These are phyloP conservation scores for Streptopelia turtur DNA, from an alignment of 2,797 vertebrate species.

Conservation along the genomic window DNA sequence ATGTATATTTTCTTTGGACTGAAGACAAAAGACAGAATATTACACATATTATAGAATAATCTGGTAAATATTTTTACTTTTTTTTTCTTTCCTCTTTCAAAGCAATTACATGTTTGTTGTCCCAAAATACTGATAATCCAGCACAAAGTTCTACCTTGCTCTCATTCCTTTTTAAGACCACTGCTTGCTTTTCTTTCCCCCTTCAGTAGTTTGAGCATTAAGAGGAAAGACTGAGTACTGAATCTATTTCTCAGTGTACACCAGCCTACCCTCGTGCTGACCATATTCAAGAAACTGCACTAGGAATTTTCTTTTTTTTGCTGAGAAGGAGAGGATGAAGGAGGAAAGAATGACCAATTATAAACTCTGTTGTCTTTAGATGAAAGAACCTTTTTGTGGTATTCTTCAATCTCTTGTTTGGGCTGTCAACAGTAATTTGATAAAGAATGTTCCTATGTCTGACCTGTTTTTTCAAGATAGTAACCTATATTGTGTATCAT, in stretches of 20 bases:
- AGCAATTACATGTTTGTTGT: background rate
- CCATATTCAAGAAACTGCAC: constrained; percentile 73
- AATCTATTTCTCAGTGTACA: background rate
- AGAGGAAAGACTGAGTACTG: background rate
- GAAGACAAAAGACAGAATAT: background rate
- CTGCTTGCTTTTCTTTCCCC: background rate
- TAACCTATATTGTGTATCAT: constrained; percentile 78
- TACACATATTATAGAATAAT: background rate
- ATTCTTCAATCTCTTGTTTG: constrained; percentile 77
- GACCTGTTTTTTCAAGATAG: constrained; percentile 82
- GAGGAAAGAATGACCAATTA: constrained; percentile 82
- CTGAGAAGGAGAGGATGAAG: constrained; percentile 71
- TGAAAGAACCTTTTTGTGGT: constrained; percentile 82
- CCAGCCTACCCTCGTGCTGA: constrained; percentile 50
- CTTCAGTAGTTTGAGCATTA: background rate
- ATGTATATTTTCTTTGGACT: background rate
- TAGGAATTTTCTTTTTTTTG: constrained; percentile 75
- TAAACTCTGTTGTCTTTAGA: constrained; percentile 75
- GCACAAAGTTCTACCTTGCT: background rate
- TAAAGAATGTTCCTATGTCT: constrained; percentile 76
- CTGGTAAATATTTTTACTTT: background rate
- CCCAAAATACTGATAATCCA: background rate
- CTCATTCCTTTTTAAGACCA: background rate
- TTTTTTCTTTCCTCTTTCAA: background rate
- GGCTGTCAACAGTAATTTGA: constrained; percentile 85